Conservation (phyloP, 37 sponge, comb jelly and placozoan species). For the Agelas oroides region DNA sequence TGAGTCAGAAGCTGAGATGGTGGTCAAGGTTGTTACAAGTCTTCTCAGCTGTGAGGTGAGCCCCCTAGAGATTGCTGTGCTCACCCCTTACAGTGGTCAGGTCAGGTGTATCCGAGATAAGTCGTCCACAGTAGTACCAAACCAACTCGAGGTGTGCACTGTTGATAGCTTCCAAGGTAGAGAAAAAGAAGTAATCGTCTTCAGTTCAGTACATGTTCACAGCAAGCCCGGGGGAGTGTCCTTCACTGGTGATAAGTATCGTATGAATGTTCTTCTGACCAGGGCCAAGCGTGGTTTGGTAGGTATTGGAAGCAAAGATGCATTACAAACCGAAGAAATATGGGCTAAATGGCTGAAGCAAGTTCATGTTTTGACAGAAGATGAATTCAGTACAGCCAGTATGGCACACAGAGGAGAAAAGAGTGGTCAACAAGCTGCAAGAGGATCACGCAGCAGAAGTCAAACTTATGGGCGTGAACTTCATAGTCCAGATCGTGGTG, state of each 20-base stretch:
- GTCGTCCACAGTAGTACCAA: background rate
- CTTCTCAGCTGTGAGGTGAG: constrained; percentile 46
- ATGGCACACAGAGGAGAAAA: too few relatives aligned
- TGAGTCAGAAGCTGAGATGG: constrained; percentile 54
- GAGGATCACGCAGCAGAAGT: too few relatives aligned
- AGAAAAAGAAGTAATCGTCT: constrained; percentile 78
- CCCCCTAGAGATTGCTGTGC: constrained; percentile 52
- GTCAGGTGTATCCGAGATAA: constrained; percentile 59
- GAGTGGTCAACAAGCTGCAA: too few relatives aligned
- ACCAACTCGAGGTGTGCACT: constrained; percentile 48
- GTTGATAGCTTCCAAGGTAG: constrained; percentile 83
- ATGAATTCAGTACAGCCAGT: background rate
- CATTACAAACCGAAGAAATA: constrained; percentile 23
- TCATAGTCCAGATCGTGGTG: too few relatives aligned
- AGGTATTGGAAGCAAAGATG: constrained; percentile 62
- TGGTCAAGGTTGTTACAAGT: constrained; percentile 31
- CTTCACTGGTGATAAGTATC: constrained; percentile 55
- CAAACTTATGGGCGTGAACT: too few relatives aligned
- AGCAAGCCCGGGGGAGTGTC: constrained; percentile 36
- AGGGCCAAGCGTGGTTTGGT: constrained; percentile 73
- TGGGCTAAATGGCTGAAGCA: constrained; percentile 70
- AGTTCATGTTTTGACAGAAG: background rate
- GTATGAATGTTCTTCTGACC: constrained; percentile 81
- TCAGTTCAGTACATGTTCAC: constrained; percentile 82
- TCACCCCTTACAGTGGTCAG: constrained; percentile 83